A percentile compares a stretch with the other conserved stretches of the same genome.
Evolutionary conservation across 2,113 vertebrate species (phyloP).

Genomic region (Trogon surrucura): DNA sequence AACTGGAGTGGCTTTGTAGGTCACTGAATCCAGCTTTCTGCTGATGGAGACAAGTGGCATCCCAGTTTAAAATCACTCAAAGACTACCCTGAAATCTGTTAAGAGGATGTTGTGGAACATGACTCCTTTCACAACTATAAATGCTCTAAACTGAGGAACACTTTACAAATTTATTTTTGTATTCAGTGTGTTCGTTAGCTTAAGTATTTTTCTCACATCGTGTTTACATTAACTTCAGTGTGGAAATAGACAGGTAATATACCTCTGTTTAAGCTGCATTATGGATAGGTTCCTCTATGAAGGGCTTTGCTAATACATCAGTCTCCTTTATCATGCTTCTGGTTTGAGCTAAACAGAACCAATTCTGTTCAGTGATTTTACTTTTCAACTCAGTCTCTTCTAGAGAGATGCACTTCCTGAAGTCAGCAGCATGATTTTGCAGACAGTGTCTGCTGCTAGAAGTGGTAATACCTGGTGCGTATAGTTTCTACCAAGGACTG

Average conservation of each 20-base stretch:
- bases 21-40: background rate
- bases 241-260: background rate
- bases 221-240: background rate
- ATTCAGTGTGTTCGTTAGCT: background rate
- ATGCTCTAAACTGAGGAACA: background rate
- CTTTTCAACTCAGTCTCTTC: too few relatives aligned
- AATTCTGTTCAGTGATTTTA: too few relatives aligned
- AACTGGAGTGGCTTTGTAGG: rapidly evolving
- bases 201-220: background rate
- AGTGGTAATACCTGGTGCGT: too few relatives aligned
- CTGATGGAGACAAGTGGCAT: background rate
- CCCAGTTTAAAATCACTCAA: background rate
- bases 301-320: background rate
- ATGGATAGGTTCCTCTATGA: background rate
- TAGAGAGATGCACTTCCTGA: too few relatives aligned
- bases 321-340: background rate
- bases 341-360: too few relatives aligned
- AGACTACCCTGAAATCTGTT: background rate
- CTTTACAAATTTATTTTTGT: background rate
- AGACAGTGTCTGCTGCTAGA: too few relatives aligned
- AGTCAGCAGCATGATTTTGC: too few relatives aligned
- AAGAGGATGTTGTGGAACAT: background rate
- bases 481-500: too few relatives aligned
- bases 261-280: background rate
- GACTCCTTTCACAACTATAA: background rate